A percentile compares a stretch with the other conserved stretches of the same genome.
These are phyloP conservation scores for Polydrusus pterygomalis DNA, from an alignment of 2,888 invertebrate species.

Conservation along the genomic window DNA sequence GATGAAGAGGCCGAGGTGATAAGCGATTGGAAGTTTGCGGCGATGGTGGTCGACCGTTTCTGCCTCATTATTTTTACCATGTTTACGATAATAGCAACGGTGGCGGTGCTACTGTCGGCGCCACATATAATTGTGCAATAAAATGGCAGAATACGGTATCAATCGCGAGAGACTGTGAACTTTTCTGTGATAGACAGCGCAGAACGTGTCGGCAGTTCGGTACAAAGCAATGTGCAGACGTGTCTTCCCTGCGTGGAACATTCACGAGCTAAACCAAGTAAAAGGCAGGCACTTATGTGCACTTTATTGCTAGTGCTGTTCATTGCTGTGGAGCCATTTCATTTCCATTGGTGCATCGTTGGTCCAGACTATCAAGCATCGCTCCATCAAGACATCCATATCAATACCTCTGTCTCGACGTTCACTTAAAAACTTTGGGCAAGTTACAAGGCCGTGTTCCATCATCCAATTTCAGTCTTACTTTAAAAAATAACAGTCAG, in stretches of 20 bases:
- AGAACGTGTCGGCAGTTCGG: slow-evolving; percentile 70
- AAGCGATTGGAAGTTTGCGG: slow-evolving; percentile 98
- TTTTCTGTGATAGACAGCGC: slow-evolving; percentile 72
- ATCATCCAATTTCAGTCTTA: slow-evolving; percentile 6
- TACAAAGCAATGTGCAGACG: slow-evolving; percentile 70
- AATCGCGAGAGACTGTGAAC: slow-evolving; percentile 64
- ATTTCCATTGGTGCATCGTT: not conserved
- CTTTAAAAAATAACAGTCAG: slow-evolving; percentile 59
- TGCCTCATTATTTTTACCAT: slow-evolving; percentile 96
- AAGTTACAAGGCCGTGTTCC: slow-evolving; percentile 22
- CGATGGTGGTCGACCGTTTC: slow-evolving; percentile 98
- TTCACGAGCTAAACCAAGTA: slow-evolving; percentile 71
- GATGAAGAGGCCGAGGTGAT: slow-evolving; percentile 95
- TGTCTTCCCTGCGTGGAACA: slow-evolving; percentile 71
- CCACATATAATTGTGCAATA: slow-evolving; percentile 97
- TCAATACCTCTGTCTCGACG: slow-evolving; percentile 8
- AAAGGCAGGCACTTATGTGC: slow-evolving; percentile 72
- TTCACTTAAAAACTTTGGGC: slow-evolving; percentile 18
- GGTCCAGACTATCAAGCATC: not conserved
- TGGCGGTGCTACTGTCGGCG: slow-evolving; percentile 92
- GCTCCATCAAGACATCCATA: slow-evolving; percentile 14
- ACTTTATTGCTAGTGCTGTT: slow-evolving; percentile 59
- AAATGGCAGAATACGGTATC: slow-evolving; percentile 34
- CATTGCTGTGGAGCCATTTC: slow-evolving; percentile 55
- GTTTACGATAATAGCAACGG: slow-evolving; percentile 94